Evolutionary conservation across 2,797 vertebrate genomes (phyloP), one percentile per base, ranked within the genome.

Genomic region (Catharus ustulatus): DNA sequence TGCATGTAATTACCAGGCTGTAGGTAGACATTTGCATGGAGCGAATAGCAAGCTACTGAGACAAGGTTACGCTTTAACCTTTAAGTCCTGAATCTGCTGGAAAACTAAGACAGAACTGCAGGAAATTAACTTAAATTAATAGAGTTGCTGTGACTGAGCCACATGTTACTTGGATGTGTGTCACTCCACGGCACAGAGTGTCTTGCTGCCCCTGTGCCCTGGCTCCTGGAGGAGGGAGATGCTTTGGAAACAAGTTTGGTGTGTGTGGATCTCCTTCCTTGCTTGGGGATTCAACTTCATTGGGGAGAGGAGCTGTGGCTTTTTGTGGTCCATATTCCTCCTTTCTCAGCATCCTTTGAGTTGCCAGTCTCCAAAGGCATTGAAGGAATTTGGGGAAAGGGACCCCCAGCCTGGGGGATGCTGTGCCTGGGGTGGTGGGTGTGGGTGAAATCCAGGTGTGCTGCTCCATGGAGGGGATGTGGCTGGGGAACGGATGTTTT

Each of bases 1-100:
- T 98, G 98, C 98, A 98, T 98, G 98, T 98, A 99, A 99, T 99
- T 99, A 99, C 98, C 97, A 97, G 97, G 98, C 98, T 97, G 97
- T 98, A 98, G 98, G 98, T 98, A 98, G 98, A 98, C 97, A 98
- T 98, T 98, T 98, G 98, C 98, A 98, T 98, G 98, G 98, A 98
- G 98, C 97, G 96, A 98, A 98, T 98, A 98, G 98, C 98, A 98
- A 98, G 98, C 98, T 98, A 98, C 98, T 95, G 97, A 98, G 98
- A 98, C 98, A 98, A 98, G 98, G 98, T 98, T 98, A 98, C 61
- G 98, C 98, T 98, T 98, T 98, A 98, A 99, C 99, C 99, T 99
- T 98, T 98, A 98, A 98, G 98, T 98, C 98, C 97, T 97, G 98
- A 98, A 97, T 95, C 97, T 97, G 96, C 93, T 94, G 97, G 96